Conservation (phyloP, 1,140 invertebrate genomes). For the Bicyclus anynana region DNA sequence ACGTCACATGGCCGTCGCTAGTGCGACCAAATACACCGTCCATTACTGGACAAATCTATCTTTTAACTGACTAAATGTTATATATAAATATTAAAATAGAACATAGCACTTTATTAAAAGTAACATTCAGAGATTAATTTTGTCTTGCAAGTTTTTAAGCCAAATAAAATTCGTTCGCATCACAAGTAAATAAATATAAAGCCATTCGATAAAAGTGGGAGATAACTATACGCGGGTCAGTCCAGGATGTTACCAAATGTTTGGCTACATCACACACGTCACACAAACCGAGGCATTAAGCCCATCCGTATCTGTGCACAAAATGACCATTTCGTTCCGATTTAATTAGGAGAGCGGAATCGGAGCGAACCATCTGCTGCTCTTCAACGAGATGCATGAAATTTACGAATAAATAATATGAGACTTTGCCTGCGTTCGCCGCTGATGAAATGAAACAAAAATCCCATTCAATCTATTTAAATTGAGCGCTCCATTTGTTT, state of each 20-base stretch:
- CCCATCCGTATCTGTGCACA: slow-evolving; percentile 29
- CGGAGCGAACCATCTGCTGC: slow-evolving; percentile 10
- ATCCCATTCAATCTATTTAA: slow-evolving; percentile 71
- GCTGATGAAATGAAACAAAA: slow-evolving; percentile 63
- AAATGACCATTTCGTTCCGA: slow-evolving; percentile 27
- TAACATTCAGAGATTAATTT: no score
- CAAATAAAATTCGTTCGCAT: no score
- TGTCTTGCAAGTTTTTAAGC: no score
- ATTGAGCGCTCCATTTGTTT: slow-evolving; percentile 69
- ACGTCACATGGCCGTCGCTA: slow-evolving; percentile 45
- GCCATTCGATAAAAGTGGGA: no score
- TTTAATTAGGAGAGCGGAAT: slow-evolving; percentile 26
- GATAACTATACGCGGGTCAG: no score
- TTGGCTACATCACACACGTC: neutral
- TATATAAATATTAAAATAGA: no score
- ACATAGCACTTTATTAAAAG: no score
- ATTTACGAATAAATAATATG: slow-evolving; percentile 24
- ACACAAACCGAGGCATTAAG: slow-evolving; percentile 27
- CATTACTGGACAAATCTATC: neutral
- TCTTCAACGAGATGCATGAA: slow-evolving; percentile 29
- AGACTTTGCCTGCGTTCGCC: slow-evolving; percentile 29
- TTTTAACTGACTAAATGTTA: neutral
- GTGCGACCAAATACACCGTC: neutral
- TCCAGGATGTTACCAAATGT: no score
- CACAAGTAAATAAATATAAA: no score